Evolutionary conservation across 1,140 invertebrate species (phyloP), one percentile per base, ranked within the genome.

Genomic region (Muscidifurax raptorellus): DNA sequence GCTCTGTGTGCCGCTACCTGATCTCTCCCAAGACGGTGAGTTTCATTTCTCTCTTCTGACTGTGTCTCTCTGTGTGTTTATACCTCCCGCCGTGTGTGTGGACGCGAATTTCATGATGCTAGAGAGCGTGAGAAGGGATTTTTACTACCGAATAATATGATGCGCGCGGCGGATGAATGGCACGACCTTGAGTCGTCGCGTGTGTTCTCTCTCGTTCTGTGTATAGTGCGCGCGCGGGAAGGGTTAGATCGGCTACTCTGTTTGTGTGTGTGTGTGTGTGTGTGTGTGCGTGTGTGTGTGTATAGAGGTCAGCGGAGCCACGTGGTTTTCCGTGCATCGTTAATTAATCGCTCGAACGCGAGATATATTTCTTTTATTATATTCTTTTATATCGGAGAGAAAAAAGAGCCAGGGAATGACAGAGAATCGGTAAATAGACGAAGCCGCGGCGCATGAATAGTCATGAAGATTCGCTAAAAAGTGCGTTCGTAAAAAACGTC

Each of bases 1-100:
- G 84, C 80, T 86, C 88, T 86, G 52, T 89, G 89, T 88, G 86
- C 83, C 83, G 83, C 84, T 83, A 87, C 85, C 87, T 83, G 81
- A 79, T 81, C 85, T 76, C 75, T 5, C 75, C 71, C 84, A 85
- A 85, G 84, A 88, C 89, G 87, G 88, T 89, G 88, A 89, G 88
- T 85, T 32, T 79, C 32, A 81, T 81, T 83, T 82, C 69, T 76
- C 30, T 80, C 44, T 47, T 40, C 66, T n/a, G n/a, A n/a, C n/a
- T n/a, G n/a, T n/a, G n/a, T 59, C 28, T 83, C 40, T 27, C 75
- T 28, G 44, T 64, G 52, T 64, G 25, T 28, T 0, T 25, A 2
- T 52, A n/a, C n/a, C n/a, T n/a, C n/a, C n/a, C n/a, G n/a, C n/a
- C 12, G 59, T 69, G 25, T 52, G 27, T 15, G 5, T 18, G 13